Evolutionary conservation across 1,140 invertebrate species (phyloP), one percentile per base, ranked within the genome.

Genomic region (Lanistes nyassanus): DNA sequence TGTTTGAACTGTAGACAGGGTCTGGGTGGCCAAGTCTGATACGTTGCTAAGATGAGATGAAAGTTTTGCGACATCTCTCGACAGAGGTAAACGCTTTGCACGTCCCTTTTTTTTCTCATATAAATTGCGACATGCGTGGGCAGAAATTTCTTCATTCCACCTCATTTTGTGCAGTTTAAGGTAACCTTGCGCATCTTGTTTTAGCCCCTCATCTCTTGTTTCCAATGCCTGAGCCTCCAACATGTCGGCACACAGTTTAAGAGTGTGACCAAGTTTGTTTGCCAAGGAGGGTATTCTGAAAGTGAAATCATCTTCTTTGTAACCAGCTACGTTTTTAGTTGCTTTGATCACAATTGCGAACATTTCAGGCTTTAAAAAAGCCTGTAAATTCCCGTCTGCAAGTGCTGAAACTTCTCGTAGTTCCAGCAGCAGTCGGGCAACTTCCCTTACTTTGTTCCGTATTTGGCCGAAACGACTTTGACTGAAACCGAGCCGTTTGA

Each of bases 141-240:
- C 29, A 42, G 64, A 56, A 11, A 75, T 37, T 23, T 75, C 74
- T 34, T 68, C 65, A 75, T 56, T 66, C 74, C 74, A 75, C 37
- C 66, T 36, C 16, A 47, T 26, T n/a, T 68, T 36, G 42, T 55
- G 53, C 29, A 75, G 37, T 19, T 67, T 47, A 6, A 75, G 47
- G 26, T 67, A 68, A 36, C 55, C 51, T 29, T 13, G 13, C 5
- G 39, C 55, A 21, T 67, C 26, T 55, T 36, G 23, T 29, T 58
- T 51, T 29, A 56, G 51, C 11, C 26, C 6, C 23, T 68, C 42
- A 42, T 68, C 55, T 39, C 39, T 51, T 13, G 13, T 75, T 3
- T n/a, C 47, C 13, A 75, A 29, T 29, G 64, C 74, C 36, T 68
- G 42, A 13, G 47, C 75, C 62, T 58, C 58, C 19, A 62, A 13